Percentiles rank a stretch among this genome's conserved stretches.
Evolutionary conservation across 2,113 vertebrate species (phyloP).

Genomic region (Raphicerus campestris): DNA sequence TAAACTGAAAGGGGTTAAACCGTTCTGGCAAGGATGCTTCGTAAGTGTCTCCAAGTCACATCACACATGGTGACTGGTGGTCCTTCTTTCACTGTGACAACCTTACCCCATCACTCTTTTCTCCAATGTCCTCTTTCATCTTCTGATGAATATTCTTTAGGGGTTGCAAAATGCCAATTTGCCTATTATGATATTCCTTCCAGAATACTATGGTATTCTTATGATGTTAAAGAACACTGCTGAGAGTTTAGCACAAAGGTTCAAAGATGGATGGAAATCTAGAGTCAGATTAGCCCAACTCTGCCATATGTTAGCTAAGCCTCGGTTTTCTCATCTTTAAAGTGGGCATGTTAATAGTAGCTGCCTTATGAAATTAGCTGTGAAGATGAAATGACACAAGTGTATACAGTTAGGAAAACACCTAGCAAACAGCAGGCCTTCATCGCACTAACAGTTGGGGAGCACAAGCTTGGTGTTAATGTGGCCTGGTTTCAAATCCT

Average conservation of each 20-base stretch:
- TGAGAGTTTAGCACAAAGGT: background rate
- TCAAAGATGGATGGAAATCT: background rate
- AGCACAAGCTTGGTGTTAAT: background rate
- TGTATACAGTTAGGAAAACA: background rate
- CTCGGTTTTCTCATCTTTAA: background rate
- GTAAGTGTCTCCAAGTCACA: background rate
- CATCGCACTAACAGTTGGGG: rapidly evolving
- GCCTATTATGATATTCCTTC: background rate
- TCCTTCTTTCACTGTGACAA: background rate
- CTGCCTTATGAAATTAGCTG: background rate
- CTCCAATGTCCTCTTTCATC: background rate
- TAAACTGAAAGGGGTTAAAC: background rate
- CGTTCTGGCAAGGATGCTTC: background rate
- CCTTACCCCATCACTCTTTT: background rate
- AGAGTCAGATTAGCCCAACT: background rate
- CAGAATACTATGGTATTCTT: background rate
- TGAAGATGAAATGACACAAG: background rate
- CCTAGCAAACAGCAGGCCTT: background rate
- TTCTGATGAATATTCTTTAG: background rate
- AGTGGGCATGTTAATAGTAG: background rate
- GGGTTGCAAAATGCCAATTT: background rate
- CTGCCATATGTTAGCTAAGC: background rate
- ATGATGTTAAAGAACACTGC: background rate
- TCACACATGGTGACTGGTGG: background rate
- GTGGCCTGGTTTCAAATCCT: background rate